phyloP scores from a whole-genome alignment of 1,140 invertebrate genomes.

The Listronotus oregonensis region DNA sequence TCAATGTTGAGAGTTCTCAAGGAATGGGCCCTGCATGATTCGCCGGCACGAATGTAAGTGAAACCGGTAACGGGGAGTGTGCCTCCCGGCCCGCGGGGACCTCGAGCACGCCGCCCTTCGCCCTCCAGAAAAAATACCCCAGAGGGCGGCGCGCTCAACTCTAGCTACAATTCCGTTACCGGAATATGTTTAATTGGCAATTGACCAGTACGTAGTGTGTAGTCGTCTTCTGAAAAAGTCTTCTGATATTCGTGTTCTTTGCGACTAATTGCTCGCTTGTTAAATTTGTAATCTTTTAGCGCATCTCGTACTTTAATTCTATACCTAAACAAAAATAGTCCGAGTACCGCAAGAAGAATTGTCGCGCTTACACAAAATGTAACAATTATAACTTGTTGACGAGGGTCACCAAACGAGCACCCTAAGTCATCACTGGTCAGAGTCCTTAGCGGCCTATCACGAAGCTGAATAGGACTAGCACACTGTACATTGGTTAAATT shows the following conservation, averaged over 20 bases:
- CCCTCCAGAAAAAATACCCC: conserved; percentile 68
- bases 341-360: conserved; percentile 68
- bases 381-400: conserved; percentile 78
- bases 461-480: conserved; percentile 69
- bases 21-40: conserved; percentile 59
- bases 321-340: conserved; percentile 76
- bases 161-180: conserved; percentile 92
- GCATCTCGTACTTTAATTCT: conserved; percentile 77
- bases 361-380: conserved; percentile 72
- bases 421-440: conserved; percentile 77
- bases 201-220: conserved; percentile 71
- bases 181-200: conserved; percentile 74
- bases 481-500: conserved; percentile 79
- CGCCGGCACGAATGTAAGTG: conserved; percentile 71
- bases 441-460: conserved; percentile 69
- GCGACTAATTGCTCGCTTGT: conserved; percentile 72
- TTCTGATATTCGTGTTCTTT: conserved; percentile 89
- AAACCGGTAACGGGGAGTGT: conserved; percentile 74
- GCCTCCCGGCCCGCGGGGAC: conserved; percentile 62
- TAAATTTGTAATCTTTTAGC: conserved; percentile 83
- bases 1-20: conserved; percentile 44
- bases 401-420: conserved; percentile 74
- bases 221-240: conserved; percentile 83
- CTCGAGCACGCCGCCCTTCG: conserved; percentile 61
- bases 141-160: conserved; percentile 79